Evolutionary conservation across 2,113 vertebrate species (phyloP).

Genomic region (Tachuris rubrigastra): DNA sequence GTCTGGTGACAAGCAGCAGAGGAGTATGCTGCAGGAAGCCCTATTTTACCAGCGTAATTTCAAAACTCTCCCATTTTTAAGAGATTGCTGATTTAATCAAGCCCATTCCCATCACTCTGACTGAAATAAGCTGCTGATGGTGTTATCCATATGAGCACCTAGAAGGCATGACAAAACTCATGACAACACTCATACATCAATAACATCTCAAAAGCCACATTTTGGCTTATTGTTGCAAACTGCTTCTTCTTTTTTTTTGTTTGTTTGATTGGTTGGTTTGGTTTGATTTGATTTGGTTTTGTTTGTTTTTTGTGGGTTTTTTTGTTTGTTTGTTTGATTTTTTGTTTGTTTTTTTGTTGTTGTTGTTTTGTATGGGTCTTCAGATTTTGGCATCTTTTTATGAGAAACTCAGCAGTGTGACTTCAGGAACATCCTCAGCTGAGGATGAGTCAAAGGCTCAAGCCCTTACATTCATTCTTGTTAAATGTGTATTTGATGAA

Average conservation of each 20-base stretch:
- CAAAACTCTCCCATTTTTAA: background rate
- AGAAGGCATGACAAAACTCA: background rate
- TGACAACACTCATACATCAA: background rate
- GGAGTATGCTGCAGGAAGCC: background rate
- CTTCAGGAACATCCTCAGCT: background rate
- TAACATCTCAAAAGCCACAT: background rate
- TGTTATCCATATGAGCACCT: background rate
- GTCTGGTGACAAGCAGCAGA: background rate
- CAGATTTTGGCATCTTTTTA: background rate
- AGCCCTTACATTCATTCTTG: rapidly evolving
- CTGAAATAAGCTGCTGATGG: background rate
- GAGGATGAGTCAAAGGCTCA: background rate
- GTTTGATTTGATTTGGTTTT: too few species aligned
- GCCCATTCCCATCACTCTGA: background rate
- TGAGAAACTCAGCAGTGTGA: background rate
- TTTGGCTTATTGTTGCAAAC: background rate
- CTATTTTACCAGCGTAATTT: background rate
- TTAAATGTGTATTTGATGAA: background rate
- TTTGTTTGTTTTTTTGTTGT: background rate
- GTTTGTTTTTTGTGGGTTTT: background rate
- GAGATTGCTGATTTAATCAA: background rate
- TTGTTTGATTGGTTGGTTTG: too few species aligned
- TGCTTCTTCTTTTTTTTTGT: too few species aligned
- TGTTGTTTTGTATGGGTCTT: background rate
- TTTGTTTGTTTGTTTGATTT: too few species aligned